Base-by-base conservation (phyloP, 2,888 invertebrate genomes). In the Petrophora chlorosata region DNA sequence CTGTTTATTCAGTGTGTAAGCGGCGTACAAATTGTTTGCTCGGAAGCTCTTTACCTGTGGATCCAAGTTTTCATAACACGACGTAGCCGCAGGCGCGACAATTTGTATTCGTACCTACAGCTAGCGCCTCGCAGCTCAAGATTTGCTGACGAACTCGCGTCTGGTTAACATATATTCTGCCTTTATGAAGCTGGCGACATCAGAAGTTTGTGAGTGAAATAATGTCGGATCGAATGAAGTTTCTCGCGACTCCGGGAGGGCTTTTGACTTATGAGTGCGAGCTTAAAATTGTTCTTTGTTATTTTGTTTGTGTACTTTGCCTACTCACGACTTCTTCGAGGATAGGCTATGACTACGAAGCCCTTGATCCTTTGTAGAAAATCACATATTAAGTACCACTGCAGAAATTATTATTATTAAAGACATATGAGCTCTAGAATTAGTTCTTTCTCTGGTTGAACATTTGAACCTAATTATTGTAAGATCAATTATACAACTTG, bases 1-100 rank as follows among this genome's bases (percentile, higher is more conserved):
- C 79, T 85, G 80, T 86, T 86, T 85, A 81, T 84, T 81, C 79
- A 76, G 76, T 65, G 73, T 78, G 76, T 84, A 85, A 85, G 77
- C 82, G 76, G 71, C 63, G 78, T 75, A 83, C 85, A 89, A 89
- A 87, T 86, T 88, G 87, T 86, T 88, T 85, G 78, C 82, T 67
- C 61, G 67, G 65, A 64, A 72, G 71, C 70, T 77, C 78, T 75
- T 78, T 85, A 85, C 86, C 86, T 88, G 82, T 70, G 69, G 70
- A 70, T 65, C 63, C 57, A 67, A 74, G 85, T 84, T 85, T 83
- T 85, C 86, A 85, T 87, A 85, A 86, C 81, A 76, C 67, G 57
- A 59, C 70, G 73, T 75, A 67, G 82, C 86, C 84, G 70, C 74
- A 61, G 82, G 86, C 85, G 65, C 56, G 83, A 84, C 87, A 86